phyloP scores from a whole-genome alignment of 64 coral and sea anemone genomes.

The Pocillopora verrucosa region DNA sequence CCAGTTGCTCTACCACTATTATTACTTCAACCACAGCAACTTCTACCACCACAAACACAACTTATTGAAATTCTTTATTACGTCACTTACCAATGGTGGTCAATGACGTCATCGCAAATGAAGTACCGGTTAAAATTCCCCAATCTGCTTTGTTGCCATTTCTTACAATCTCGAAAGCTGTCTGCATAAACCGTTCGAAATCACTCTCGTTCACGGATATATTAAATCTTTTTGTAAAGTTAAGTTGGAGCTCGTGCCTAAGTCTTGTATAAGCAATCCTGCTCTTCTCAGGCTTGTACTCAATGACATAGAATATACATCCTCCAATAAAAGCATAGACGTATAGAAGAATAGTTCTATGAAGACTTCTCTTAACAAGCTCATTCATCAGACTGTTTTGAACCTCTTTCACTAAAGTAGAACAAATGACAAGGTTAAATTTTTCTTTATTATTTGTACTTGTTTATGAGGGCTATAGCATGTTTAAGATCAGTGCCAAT shows the following conservation, averaged over 20 bases:
- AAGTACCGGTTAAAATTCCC: slow-evolving; percentile 6
- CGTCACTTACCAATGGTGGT: slow-evolving; percentile 40
- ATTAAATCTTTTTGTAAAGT: slow-evolving; percentile 29
- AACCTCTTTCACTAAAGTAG: too few relatives aligned
- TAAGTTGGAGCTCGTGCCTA: not conserved
- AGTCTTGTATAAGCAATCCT: slow-evolving; percentile 3
- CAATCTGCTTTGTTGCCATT: slow-evolving; percentile 23
- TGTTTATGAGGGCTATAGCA: too few relatives aligned
- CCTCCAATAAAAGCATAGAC: slow-evolving; percentile 31
- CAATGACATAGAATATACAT: slow-evolving; percentile 27
- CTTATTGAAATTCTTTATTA: not conserved
- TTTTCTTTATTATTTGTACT: too few relatives aligned
- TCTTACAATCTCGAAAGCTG: slow-evolving; percentile 9
- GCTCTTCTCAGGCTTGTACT: slow-evolving; percentile 4
- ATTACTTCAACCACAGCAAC: not conserved
- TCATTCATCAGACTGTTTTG: slow-evolving; percentile 2
- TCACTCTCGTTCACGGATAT: slow-evolving; percentile 28
- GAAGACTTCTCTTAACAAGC: slow-evolving; percentile 10
- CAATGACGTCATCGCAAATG: slow-evolving; percentile 33
- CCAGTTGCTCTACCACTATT: too few relatives aligned
- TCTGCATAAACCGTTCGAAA: slow-evolving; percentile 31
- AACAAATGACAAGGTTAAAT: too few relatives aligned
- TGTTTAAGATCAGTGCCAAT: too few relatives aligned
- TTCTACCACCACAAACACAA: not conserved
- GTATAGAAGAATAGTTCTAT: not conserved